A percentile compares a stretch with the other conserved stretches of the same genome.
Conservation (phyloP, 2,797 vertebrate genomes). For the Macroramphosus scolopax region DNA sequence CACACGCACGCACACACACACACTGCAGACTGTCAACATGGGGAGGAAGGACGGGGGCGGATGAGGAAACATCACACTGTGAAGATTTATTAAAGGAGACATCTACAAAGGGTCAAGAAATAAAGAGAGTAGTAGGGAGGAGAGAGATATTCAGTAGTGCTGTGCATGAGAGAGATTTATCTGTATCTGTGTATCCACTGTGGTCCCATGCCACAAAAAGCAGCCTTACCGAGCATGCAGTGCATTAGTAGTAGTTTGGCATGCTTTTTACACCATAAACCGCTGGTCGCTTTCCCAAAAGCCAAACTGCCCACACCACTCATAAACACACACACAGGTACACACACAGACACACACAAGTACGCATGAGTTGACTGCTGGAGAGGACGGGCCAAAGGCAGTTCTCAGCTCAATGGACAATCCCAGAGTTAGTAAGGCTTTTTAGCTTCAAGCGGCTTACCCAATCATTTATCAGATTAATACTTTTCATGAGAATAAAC, state of each 20-base stretch:
- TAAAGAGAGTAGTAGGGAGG: conserved; percentile 23
- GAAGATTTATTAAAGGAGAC: conserved; percentile 65
- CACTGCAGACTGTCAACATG: conserved; percentile 34
- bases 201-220: conserved; percentile 36
- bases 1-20: conserved; percentile 7
- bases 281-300: conserved; percentile 58
- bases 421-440: conserved; percentile 69
- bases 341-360: conserved; percentile 16
- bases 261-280: conserved; percentile 70
- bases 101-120: conserved; percentile 49
- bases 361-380: conserved; percentile 46
- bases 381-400: conserved; percentile 48
- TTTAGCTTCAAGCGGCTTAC: conserved; percentile 75
- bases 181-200: conserved; percentile 36
- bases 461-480: conserved; percentile 79
- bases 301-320: conserved; percentile 9
- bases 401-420: conserved; percentile 68
- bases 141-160: conserved; percentile 12
- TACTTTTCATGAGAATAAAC: conserved; percentile 74
- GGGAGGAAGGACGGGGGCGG: conserved; percentile 46
- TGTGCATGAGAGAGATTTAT: conserved; percentile 42
- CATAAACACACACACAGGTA: conserved; percentile 21
- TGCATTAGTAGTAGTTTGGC: conserved; percentile 71
- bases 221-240: conserved; percentile 51
- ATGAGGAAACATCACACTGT: conserved; percentile 49